Base-by-base conservation (phyloP, 1,140 invertebrate genomes). In the Drosophila tani region DNA sequence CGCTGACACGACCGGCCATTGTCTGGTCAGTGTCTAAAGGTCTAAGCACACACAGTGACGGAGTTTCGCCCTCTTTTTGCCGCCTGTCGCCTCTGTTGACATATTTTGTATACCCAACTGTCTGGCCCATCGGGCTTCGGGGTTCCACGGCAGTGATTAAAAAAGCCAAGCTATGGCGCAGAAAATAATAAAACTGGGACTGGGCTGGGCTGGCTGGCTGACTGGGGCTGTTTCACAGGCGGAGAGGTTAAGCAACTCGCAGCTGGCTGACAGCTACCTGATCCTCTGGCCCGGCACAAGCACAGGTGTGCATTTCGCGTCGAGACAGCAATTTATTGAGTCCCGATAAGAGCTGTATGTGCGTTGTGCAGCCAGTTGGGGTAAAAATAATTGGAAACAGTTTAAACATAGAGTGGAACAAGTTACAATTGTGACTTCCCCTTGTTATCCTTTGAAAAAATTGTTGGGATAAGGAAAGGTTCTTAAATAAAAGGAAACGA, bases 81-180 rank as follows among this genome's bases (percentile, higher is more conserved):
- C 62, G 64, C 24, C 62, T 49, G 74, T 65, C 70, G 70, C 38
- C 74, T 63, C 73, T 53, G 75, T 49, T 59, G 67, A 79, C 74
- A 67, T 80, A 82, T 73, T 83, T 87, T 86, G 82, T 86, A 66
- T 77, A 70, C 56, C 60, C 66, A 64, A 77, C 58, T 53, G 71
- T 69, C 60, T 78, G 70, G 79, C 66, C 45, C 32, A 19, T 53
- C 51, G 51, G 51, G 62, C 14, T 41, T 41, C 24, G n/a, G 57
- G 69, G 17, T 27, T 47, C 17, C 29, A 56, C 43, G 57, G 59
- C 15, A 62, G 63, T 77, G 82, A 84, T 84, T 81, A 81, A 77
- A 84, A 78, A 49, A 58, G 59, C 58, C 67, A 77, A 70, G 65
- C 53, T 46, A 21, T 38, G 65, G 51, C 21, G 40, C 40, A 53